These are phyloP conservation scores for Mionectes macconnelli DNA, from an alignment of 2,113 vertebrate genomes.

Conservation along the genomic window DNA sequence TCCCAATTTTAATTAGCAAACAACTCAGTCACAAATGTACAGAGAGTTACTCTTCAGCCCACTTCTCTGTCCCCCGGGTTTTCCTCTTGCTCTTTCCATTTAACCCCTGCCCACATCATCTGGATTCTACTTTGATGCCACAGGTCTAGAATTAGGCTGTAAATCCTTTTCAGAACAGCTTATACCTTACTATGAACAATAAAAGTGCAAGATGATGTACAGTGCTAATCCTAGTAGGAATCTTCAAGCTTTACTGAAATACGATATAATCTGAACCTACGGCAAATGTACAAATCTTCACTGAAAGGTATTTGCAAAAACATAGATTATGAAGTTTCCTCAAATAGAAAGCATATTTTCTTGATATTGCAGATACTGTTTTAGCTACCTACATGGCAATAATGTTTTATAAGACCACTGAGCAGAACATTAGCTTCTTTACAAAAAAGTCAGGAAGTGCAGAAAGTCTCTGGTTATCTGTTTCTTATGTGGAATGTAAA, in stretches of 20 bases:
- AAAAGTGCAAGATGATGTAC: background rate
- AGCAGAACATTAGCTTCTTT: background rate
- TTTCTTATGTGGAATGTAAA: background rate
- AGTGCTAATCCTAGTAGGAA: background rate
- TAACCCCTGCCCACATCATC: background rate
- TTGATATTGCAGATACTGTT: background rate
- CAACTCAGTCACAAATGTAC: background rate
- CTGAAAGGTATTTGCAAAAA: background rate
- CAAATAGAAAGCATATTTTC: background rate
- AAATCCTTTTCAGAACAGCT: background rate
- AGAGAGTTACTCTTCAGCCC: background rate
- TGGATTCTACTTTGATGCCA: background rate
- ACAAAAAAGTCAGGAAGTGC: background rate
- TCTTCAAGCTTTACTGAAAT: background rate
- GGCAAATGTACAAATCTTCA: background rate
- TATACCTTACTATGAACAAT: background rate
- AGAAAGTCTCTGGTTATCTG: background rate
- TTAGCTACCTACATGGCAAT: background rate
- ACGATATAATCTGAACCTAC: background rate
- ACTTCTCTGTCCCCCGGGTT: background rate
- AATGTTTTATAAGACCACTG: background rate
- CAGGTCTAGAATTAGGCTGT: background rate
- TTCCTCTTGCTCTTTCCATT: background rate
- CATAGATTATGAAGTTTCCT: background rate
- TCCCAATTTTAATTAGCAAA: background rate